Conservation (phyloP, 30 jellyfish, hydroid and myxozoan genomes). For the Hydra vulgaris region DNA sequence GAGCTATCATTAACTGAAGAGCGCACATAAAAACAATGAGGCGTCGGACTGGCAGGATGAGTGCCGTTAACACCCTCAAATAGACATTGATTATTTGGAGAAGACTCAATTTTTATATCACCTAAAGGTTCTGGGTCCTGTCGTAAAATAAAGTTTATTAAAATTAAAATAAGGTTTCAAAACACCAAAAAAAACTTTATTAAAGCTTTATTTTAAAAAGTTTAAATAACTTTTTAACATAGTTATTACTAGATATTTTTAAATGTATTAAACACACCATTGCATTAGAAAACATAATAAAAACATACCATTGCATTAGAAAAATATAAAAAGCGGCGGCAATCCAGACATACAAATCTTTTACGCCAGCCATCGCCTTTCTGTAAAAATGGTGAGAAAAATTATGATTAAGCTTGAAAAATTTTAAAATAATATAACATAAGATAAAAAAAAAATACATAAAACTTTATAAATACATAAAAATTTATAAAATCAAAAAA, state of each 20-base stretch:
- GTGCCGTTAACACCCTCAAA: constrained; percentile 75
- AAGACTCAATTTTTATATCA: constrained; percentile 17
- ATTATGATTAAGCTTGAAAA: background rate
- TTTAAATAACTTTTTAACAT: too few species aligned
- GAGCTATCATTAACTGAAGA: constrained; percentile 18
- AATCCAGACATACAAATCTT: constrained; percentile 64
- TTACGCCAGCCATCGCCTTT: constrained; percentile 49
- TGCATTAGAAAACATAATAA: background rate
- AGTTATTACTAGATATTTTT: too few species aligned
- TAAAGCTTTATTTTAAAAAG: too few species aligned
- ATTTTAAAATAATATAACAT: background rate
- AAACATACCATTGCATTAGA: constrained; percentile 51
- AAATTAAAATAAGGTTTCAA: too few species aligned
- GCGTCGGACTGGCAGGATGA: constrained; percentile 60
- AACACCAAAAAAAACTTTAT: too few species aligned
- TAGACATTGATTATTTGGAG: constrained; percentile 14
- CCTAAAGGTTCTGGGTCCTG: constrained; percentile 30
- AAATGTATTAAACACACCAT: too few species aligned
- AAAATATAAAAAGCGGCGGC: constrained; percentile 51
- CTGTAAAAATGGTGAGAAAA: constrained; percentile 27
- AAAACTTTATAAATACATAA: too few species aligned
- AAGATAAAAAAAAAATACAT: background rate
- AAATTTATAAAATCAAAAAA: too few species aligned
- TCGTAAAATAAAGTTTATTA: background rate
- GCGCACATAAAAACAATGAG: constrained; percentile 49